These are phyloP conservation scores for Stegostoma tigrinum DNA, from an alignment of 2,113 vertebrate genomes.

Conservation along the genomic window DNA sequence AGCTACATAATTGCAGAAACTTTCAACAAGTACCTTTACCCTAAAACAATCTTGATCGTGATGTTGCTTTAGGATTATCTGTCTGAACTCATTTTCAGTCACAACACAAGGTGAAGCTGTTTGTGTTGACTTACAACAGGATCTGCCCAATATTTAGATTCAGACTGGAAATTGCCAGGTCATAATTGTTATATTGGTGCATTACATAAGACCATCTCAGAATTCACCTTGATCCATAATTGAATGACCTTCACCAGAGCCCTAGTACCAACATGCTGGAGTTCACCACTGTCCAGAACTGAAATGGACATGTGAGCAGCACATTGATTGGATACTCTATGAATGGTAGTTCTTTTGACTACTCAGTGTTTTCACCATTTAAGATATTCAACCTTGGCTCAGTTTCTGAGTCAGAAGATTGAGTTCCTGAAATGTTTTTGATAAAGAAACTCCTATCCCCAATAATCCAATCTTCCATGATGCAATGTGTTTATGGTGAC, in stretches of 20 bases:
- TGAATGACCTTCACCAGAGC: no score
- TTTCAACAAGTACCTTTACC: background rate
- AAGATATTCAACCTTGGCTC: background rate
- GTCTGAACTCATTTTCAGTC: background rate
- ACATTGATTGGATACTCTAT: background rate
- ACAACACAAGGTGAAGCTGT: background rate
- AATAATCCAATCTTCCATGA: background rate
- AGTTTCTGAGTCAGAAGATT: background rate
- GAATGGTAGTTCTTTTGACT: background rate
- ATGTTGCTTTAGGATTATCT: no score
- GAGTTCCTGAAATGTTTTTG: background rate
- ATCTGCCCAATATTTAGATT: background rate
- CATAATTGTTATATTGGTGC: background rate
- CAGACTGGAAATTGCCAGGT: background rate
- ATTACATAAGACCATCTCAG: no score
- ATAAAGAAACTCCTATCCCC: background rate
- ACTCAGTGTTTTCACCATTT: background rate
- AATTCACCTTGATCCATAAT: no score
- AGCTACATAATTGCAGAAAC: background rate
- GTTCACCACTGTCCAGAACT: no score
- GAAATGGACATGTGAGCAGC: background rate
- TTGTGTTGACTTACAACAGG: background rate
- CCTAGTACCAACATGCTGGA: no score
- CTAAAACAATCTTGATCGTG: background rate
- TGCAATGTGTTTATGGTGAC: background rate